phyloP scores from a whole-genome alignment of 1,140 invertebrate genomes.

The Atta colombica region DNA sequence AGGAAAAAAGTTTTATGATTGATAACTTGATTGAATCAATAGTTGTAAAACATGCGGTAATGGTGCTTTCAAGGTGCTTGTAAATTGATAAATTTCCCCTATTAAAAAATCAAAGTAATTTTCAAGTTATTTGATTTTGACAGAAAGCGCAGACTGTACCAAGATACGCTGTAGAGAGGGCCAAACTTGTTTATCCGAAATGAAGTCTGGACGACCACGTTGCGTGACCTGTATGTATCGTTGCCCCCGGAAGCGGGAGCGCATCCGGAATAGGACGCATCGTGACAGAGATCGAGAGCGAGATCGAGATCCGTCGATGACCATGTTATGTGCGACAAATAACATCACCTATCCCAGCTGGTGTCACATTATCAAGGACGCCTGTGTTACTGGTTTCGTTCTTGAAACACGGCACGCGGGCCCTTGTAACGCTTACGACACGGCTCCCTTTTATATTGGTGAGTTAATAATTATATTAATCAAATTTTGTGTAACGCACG shows the following conservation, averaged over 20 bases:
- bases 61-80: background rate
- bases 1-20: no score
- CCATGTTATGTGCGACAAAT: conserved; percentile 92
- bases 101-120: background rate
- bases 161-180: conserved; percentile 91
- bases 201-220: conserved; percentile 90
- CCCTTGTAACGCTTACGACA: conserved; percentile 87
- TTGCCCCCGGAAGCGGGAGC: conserved; percentile 86
- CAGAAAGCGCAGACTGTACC: conserved; percentile 92
- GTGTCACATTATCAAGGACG: conserved; percentile 95
- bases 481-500: background rate
- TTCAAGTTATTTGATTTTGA: conserved; percentile 69
- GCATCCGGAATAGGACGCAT: conserved; percentile 82
- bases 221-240: conserved; percentile 92
- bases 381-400: conserved; percentile 93
- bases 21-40: background rate
- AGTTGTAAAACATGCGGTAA: background rate
- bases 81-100: background rate
- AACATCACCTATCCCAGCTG: conserved; percentile 94
- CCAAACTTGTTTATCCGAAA: conserved; percentile 92
- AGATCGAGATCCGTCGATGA: conserved; percentile 82
- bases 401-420: conserved; percentile 92
- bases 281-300: conserved; percentile 85
- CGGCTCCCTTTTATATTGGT: conserved; percentile 80
- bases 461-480: conserved; percentile 58